Evolutionary conservation across 92 coral and sea anemone species (phyloP).

Genomic region (Siderastrea radians): DNA sequence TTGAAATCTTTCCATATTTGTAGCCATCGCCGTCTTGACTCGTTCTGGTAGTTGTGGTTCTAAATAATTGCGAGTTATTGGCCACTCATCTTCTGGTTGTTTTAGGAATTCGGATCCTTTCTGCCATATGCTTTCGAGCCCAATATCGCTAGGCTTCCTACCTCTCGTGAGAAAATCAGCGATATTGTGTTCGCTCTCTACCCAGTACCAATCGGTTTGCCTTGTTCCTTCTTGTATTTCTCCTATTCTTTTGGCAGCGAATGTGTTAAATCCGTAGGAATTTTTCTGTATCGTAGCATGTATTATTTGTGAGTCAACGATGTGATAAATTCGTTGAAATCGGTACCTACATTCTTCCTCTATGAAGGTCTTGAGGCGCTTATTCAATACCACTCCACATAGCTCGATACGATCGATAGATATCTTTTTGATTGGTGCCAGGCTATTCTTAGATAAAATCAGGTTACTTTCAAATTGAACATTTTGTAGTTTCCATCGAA

Average conservation of each 20-base stretch:
- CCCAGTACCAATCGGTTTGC: conserved; percentile 65
- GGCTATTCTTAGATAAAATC: conserved; percentile 58
- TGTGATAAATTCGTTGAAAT: conserved; percentile 39
- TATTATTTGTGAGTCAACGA: conserved; percentile 28
- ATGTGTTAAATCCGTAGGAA: conserved; percentile 17
- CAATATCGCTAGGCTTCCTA: conserved; percentile 58
- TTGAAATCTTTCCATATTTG: conserved; percentile 6
- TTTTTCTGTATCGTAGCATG: too few species aligned
- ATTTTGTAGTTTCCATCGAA: conserved; percentile 53
- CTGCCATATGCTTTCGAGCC: conserved; percentile 57
- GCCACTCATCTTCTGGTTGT: conserved; percentile 64
- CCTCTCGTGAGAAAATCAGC: conserved; percentile 75
- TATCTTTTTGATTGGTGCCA: conserved; percentile 59
- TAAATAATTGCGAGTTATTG: conserved; percentile 14
- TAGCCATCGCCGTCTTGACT: conserved; percentile 25
- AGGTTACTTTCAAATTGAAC: conserved; percentile 29
- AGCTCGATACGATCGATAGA: conserved; percentile 65
- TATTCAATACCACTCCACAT: conserved; percentile 60
- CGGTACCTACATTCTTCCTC: neutral
- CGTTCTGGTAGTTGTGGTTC: too few species aligned
- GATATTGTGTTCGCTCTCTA: conserved; percentile 55
- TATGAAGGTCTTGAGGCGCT: conserved; percentile 41
- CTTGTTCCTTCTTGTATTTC: conserved; percentile 24
- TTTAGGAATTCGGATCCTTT: conserved; percentile 51
- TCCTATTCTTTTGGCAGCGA: conserved; percentile 75